Evolutionary conservation across 2,113 vertebrate species (phyloP).

Genomic region (Mus pahari): DNA sequence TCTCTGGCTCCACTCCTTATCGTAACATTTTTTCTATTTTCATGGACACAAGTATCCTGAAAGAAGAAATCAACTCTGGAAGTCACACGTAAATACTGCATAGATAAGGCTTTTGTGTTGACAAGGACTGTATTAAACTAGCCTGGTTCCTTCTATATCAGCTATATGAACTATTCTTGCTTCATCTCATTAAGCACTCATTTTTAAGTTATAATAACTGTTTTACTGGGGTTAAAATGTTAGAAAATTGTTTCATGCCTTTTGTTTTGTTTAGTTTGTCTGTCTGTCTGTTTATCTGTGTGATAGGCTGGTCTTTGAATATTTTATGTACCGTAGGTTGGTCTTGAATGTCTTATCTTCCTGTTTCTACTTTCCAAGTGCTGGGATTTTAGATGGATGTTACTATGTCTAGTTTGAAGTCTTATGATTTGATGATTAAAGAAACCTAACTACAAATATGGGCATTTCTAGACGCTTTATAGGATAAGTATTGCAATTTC

Average conservation of each 20-base stretch:
- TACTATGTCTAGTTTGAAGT: not conserved
- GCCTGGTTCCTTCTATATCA: not conserved
- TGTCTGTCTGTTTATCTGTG: not conserved
- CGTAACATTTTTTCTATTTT: slow-evolving; percentile 37
- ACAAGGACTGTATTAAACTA: not conserved
- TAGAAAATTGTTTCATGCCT: not conserved
- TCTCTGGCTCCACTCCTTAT: slow-evolving; percentile 47
- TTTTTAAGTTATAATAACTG: not conserved
- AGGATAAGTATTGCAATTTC: slow-evolving; percentile 10
- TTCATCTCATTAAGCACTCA: not conserved
- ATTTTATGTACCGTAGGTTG: not conserved
- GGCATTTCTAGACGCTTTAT: not conserved
- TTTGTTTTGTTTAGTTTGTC: not conserved
- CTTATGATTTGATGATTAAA: slow-evolving; percentile 16
- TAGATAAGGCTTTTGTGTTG: slow-evolving; percentile 29
- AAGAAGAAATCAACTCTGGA: slow-evolving; percentile 52
- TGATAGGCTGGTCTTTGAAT: not conserved
- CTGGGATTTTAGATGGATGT: not conserved
- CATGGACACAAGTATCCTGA: not conserved
- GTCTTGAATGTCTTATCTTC: not conserved
- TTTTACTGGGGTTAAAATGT: not conserved
- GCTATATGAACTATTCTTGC: slow-evolving; percentile 1
- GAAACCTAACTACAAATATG: not conserved
- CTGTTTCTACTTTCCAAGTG: not conserved
- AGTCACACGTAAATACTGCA: slow-evolving; percentile 44